These are phyloP conservation scores for Dynastes maya DNA, from an alignment of 2,888 invertebrate species.

Conservation along the genomic window DNA sequence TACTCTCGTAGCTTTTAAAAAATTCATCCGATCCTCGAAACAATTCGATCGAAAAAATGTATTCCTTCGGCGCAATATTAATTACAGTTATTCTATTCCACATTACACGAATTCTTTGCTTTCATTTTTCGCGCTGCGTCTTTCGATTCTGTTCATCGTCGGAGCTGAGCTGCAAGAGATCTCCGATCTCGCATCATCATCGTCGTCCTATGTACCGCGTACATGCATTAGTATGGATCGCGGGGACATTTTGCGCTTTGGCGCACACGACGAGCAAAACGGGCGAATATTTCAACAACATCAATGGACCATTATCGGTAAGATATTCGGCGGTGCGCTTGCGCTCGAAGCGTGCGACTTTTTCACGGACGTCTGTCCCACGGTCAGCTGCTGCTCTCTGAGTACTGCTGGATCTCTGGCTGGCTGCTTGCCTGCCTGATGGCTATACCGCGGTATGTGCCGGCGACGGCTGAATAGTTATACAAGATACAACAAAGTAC, in stretches of 20 bases:
- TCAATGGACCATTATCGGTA: constrained; percentile 51
- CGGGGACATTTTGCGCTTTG: constrained; percentile 36
- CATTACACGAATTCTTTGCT: too few species aligned
- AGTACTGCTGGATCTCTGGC: constrained; percentile 52
- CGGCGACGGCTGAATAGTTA: constrained; percentile 10
- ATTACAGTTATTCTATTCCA: too few species aligned
- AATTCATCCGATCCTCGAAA: too few species aligned
- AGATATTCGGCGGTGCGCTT: constrained; percentile 65
- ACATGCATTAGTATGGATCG: constrained; percentile 18
- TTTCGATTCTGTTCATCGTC: too few species aligned
- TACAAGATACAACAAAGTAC: constrained; percentile 2
- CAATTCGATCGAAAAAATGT: too few species aligned
- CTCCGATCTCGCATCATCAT: constrained; percentile 7
- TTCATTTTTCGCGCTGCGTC: too few species aligned
- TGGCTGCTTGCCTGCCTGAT: constrained; percentile 39
- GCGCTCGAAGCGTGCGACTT: constrained; percentile 77
- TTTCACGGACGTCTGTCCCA: constrained; percentile 77
- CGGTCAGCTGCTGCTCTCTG: constrained; percentile 68
- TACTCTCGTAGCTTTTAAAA: too few species aligned
- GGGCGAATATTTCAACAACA: constrained; percentile 39
- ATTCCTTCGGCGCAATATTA: too few species aligned
- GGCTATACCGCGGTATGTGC: constrained; percentile 12
- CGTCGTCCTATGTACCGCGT: not conserved
- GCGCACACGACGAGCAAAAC: constrained; percentile 25
- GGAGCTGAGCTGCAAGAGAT: too few species aligned